Evolutionary conservation across 2,888 invertebrate species (phyloP), one percentile per base, ranked within the genome.

Genomic region (Drosophila colorata): DNA sequence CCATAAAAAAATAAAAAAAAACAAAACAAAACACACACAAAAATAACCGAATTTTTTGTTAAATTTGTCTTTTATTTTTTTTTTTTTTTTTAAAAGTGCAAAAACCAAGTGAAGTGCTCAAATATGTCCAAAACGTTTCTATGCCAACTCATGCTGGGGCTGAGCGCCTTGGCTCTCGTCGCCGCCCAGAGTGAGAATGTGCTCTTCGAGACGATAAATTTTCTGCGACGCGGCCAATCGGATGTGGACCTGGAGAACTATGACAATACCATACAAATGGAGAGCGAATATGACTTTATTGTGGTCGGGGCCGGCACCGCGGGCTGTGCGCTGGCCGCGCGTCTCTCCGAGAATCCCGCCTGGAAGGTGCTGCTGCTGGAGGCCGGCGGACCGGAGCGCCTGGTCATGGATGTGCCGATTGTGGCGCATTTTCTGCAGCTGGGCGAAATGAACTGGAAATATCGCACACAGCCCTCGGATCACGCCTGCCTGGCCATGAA

Each of bases 221-320:
- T 92, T 53, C 53, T 92, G 61, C 74, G 86, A n/a, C 91, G 91
- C 58, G 92, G 92, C n/a, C 87, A 87, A 68, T 74, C 78, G n/a
- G 92, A 92, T 47, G 84, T 84, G 3, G 76, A 90, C 9, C 73
- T 92, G 38, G 92, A 91, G 73, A 90, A 90, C 57, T 85, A 88
- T 65, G 91, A 92, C 47, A 92, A 91, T 38, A 75, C 73, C 2
- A 53, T 87, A 2, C 58, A 64, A 3, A 65, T 92, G 79, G 88
- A 90, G 3, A 53, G 72, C 9, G 94, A 95, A 88, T 96, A 96
- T 83, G 96, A 96, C 88, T 97, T 96, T 78, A 95, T 96, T 51
- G 92, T 96, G 16, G 95, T 97, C 4, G 97, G 97, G 1, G 96
- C 96, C 0, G 97, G 97, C 2, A 96, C 96, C 0, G 96, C 96